Percentiles rank a stretch among this genome's conserved stretches.
Evolutionary conservation across 2,113 vertebrate species (phyloP).

Genomic region (Semicossyphus pulcher): DNA sequence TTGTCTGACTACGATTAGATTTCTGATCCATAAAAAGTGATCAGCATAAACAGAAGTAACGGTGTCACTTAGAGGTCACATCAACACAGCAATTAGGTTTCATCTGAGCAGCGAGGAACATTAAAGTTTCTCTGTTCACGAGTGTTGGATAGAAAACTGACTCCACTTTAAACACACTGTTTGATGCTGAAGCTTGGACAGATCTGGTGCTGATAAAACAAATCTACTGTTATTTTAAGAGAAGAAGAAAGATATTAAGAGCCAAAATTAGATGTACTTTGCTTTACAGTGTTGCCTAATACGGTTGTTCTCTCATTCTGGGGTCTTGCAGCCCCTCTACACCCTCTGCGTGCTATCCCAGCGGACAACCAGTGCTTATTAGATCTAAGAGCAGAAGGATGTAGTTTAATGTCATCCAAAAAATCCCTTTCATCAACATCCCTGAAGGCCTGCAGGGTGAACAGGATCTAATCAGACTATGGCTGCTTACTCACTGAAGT

Average conservation of each 20-base stretch:
- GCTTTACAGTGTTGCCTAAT: slow-evolving; percentile 37
- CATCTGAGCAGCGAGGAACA: slow-evolving; percentile 3
- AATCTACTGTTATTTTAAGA: slow-evolving; percentile 47
- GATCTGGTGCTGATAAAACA: slow-evolving; percentile 38
- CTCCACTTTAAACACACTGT: slow-evolving; percentile 23
- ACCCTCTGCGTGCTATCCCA: slow-evolving; percentile 17
- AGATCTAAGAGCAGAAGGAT: slow-evolving; percentile 21
- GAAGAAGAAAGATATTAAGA: background rate
- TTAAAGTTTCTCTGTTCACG: slow-evolving; percentile 23
- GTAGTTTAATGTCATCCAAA: slow-evolving; percentile 43
- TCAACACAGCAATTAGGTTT: too few species aligned
- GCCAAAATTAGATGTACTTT: slow-evolving; percentile 45
- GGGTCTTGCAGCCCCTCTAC: background rate
- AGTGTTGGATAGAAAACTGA: slow-evolving; percentile 36
- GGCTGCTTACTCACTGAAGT: slow-evolving; percentile 66
- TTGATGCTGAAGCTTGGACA: slow-evolving; percentile 49
- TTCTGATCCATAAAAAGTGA: background rate
- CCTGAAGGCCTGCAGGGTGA: slow-evolving; percentile 45
- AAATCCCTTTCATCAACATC: slow-evolving; percentile 56
- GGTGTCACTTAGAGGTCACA: too few species aligned
- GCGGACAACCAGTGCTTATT: slow-evolving; percentile 5
- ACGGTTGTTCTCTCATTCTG: slow-evolving; percentile 32
- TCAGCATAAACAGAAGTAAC: background rate
- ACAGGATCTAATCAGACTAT: slow-evolving; percentile 60
- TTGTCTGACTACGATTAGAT: background rate